These are phyloP conservation scores for Allophyes oxyacanthae DNA, from an alignment of 2,888 invertebrate species.

Conservation along the genomic window DNA sequence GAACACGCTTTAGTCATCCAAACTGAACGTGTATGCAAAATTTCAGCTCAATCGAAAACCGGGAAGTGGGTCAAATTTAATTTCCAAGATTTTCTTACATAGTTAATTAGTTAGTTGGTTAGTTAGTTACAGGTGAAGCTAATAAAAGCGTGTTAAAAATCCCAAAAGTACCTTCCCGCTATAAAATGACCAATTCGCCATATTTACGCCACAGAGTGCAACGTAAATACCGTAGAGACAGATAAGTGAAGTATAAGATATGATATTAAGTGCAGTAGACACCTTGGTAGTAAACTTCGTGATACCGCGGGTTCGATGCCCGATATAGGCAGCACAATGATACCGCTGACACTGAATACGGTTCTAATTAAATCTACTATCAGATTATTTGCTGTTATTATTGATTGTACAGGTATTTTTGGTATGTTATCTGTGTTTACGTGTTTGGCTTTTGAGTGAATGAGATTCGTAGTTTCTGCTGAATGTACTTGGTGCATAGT, in stretches of 20 bases:
- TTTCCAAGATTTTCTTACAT: too few species aligned
- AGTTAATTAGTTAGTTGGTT: too few species aligned
- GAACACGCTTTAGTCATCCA: too few species aligned
- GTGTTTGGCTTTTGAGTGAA: constrained; percentile 22
- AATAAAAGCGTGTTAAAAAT: too few species aligned
- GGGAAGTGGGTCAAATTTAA: too few species aligned
- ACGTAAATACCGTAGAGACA: constrained; percentile 38
- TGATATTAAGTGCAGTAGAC: constrained; percentile 60
- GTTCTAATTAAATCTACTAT: constrained; percentile 47
- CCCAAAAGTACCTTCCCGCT: constrained; percentile 5
- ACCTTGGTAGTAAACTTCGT: constrained; percentile 87
- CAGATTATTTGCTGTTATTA: constrained; percentile 36
- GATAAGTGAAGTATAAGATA: constrained; percentile 51
- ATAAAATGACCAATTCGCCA: constrained; percentile 30
- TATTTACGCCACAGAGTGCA: constrained; percentile 48
- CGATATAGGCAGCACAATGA: constrained; percentile 68
- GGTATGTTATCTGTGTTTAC: constrained; percentile 21
- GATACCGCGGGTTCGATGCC: constrained; percentile 77
- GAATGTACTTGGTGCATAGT: constrained; percentile 9
- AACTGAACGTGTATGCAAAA: too few species aligned
- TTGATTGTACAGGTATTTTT: constrained; percentile 25
- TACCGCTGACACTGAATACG: constrained; percentile 79
- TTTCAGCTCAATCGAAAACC: too few species aligned
- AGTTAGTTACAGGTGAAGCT: too few species aligned
- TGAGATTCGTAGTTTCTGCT: not conserved